phyloP scores from a whole-genome alignment of 2,113 vertebrate genomes.

The Tetrao urogallus region DNA sequence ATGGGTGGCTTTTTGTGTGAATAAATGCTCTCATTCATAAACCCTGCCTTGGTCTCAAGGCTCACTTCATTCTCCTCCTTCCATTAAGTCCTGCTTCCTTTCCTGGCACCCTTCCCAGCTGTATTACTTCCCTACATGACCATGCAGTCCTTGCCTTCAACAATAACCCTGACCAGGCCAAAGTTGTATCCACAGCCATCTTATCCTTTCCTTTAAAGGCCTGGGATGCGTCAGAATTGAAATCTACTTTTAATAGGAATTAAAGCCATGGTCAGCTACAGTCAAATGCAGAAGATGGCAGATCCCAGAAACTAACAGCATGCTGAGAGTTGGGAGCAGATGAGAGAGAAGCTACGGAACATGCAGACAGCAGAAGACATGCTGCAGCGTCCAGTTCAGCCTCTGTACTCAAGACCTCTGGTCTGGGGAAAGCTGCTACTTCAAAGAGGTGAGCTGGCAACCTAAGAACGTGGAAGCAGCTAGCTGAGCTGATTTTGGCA shows the following conservation, averaged over 20 bases:
- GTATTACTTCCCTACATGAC: not conserved
- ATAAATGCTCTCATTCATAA: conserved; percentile 32
- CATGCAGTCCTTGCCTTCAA: not conserved
- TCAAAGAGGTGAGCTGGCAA: conserved; percentile 1
- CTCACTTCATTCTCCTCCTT: conserved; percentile 6
- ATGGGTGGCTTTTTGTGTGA: not conserved
- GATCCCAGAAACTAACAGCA: not conserved
- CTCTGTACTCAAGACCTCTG: not conserved
- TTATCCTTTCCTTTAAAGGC: not conserved
- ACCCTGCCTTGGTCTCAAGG: not conserved
- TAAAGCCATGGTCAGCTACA: not conserved
- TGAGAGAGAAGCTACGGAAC: not conserved
- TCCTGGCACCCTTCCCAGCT: conserved; percentile 3
- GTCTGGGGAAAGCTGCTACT: not conserved
- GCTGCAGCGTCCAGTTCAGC: not conserved
- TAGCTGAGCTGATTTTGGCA: conserved; percentile 30
- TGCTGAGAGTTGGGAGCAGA: not conserved
- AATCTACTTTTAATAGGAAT: not conserved
- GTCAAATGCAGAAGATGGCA: rapidly evolving
- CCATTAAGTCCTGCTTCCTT: conserved; percentile 18
- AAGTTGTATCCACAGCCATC: not conserved
- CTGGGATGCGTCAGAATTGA: not conserved
- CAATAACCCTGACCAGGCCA: not conserved
- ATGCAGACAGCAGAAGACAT: not conserved
- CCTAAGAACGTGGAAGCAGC: not conserved